These are phyloP conservation scores for Rhinichthys klamathensis DNA, from an alignment of 2,113 vertebrate species.

Conservation along the genomic window DNA sequence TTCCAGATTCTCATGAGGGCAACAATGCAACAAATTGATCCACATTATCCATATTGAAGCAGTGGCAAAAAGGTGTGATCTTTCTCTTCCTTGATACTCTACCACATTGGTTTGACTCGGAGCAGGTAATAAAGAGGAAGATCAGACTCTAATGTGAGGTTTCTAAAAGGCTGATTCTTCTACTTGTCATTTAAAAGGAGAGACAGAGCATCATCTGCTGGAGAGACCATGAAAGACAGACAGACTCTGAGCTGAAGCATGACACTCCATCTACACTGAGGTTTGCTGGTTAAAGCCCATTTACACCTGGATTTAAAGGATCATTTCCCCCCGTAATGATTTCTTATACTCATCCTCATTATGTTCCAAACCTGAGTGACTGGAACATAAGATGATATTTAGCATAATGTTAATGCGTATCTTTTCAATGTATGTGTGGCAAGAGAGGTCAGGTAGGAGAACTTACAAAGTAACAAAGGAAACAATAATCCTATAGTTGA, in stretches of 20 bases:
- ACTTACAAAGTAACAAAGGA: too few species aligned
- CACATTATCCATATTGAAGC: slow-evolving; percentile 3
- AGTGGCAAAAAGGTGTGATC: not conserved
- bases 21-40: slow-evolving; percentile 35
- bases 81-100: not conserved
- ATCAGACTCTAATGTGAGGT: not conserved
- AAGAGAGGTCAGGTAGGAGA: too few species aligned
- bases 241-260: not conserved
- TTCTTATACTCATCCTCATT: not conserved
- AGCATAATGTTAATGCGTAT: not conserved
- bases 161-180: not conserved
- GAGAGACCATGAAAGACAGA: slow-evolving; percentile 6
- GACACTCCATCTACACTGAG: not conserved
- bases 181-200: slow-evolving; percentile 36
- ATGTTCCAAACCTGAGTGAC: not conserved
- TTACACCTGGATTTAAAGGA: not conserved
- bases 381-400: not conserved
- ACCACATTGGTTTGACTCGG: slow-evolving; percentile 34
- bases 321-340: not conserved
- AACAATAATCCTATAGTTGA: not conserved
- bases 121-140: slow-evolving; percentile 3
- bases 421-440: not conserved
- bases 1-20: not conserved
- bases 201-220: slow-evolving; percentile 62
- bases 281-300: slow-evolving; percentile 5